Conservation (phyloP, 2,113 vertebrate genomes). For the Colaptes auratus region DNA sequence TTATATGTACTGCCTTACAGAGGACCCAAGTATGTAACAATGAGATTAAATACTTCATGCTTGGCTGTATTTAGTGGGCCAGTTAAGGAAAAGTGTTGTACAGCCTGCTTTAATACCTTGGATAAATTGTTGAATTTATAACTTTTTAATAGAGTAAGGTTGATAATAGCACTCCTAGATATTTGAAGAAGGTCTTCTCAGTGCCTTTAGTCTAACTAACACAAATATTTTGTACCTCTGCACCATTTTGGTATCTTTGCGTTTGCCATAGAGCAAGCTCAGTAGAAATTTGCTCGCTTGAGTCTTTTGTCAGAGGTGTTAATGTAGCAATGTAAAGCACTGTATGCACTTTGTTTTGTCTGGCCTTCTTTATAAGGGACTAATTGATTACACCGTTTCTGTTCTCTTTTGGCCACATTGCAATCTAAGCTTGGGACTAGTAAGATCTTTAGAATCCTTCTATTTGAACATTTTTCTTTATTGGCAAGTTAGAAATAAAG, state of each 20-base stretch:
- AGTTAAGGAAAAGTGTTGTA: not conserved
- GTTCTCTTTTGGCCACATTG: not conserved
- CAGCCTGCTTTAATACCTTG: not conserved
- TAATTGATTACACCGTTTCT: not conserved
- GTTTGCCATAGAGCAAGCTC: not conserved
- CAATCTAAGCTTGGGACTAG: not conserved
- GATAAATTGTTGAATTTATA: not conserved
- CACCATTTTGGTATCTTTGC: not conserved
- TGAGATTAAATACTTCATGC: not conserved
- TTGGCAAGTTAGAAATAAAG: not conserved
- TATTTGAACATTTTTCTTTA: not conserved
- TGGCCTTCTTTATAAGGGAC: not conserved
- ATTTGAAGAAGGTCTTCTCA: not conserved
- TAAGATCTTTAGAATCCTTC: not conserved
- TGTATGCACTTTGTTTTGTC: accelerated
- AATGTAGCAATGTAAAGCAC: not conserved
- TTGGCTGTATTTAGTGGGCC: not conserved
- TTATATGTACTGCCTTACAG: not conserved
- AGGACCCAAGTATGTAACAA: not conserved
- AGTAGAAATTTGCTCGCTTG: not conserved
- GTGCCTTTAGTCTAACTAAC: not conserved
- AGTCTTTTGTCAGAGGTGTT: not conserved
- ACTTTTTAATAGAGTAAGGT: not conserved
- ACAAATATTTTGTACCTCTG: not conserved
- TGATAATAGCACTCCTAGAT: not conserved